Evolutionary conservation across 2,888 invertebrate genomes (phyloP).

Genomic region (Parelbella ahira): DNA sequence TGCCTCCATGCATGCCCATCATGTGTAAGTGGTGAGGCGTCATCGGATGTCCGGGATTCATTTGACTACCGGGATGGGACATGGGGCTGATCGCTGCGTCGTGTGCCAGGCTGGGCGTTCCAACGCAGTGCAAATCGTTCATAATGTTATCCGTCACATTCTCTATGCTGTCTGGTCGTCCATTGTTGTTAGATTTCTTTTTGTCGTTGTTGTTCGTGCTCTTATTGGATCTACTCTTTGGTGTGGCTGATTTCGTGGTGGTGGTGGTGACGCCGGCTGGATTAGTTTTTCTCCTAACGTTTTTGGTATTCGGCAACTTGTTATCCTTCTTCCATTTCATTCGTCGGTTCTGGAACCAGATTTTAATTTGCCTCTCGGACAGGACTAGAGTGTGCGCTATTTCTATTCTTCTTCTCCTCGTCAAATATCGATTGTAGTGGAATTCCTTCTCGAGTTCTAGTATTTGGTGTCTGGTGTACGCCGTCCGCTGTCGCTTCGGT

Average conservation of each 20-base stretch:
- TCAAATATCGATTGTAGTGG: slow-evolving; percentile 98
- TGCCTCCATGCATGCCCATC: slow-evolving; percentile 70
- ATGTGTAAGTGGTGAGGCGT: slow-evolving; percentile 75
- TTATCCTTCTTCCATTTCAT: slow-evolving; percentile 91
- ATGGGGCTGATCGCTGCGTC: slow-evolving; percentile 76
- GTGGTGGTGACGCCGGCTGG: slow-evolving; percentile 85
- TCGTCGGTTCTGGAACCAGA: slow-evolving; percentile 92
- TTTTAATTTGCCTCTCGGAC: slow-evolving; percentile 93
- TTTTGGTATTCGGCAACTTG: slow-evolving; percentile 92
- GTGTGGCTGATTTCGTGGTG: slow-evolving; percentile 77
- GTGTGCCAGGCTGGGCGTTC: slow-evolving; percentile 70
- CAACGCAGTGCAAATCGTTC: slow-evolving; percentile 81
- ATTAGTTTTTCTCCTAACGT: slow-evolving; percentile 87
- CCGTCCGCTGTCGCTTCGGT: slow-evolving; percentile 97
- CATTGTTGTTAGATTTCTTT: slow-evolving; percentile 76
- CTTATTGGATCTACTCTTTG: slow-evolving; percentile 84
- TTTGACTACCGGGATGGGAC: slow-evolving; percentile 67
- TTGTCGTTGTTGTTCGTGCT: slow-evolving; percentile 78
- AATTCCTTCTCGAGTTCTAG: slow-evolving; percentile 98
- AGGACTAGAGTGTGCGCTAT: slow-evolving; percentile 97
- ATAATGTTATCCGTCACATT: slow-evolving; percentile 82
- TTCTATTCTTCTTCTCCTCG: slow-evolving; percentile 96
- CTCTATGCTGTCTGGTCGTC: slow-evolving; percentile 83
- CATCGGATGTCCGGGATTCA: slow-evolving; percentile 78
- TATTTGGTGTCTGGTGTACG: slow-evolving; percentile 98